Conservation (phyloP, 2,113 vertebrate species). For the Lichenostomus cassidix region DNA sequence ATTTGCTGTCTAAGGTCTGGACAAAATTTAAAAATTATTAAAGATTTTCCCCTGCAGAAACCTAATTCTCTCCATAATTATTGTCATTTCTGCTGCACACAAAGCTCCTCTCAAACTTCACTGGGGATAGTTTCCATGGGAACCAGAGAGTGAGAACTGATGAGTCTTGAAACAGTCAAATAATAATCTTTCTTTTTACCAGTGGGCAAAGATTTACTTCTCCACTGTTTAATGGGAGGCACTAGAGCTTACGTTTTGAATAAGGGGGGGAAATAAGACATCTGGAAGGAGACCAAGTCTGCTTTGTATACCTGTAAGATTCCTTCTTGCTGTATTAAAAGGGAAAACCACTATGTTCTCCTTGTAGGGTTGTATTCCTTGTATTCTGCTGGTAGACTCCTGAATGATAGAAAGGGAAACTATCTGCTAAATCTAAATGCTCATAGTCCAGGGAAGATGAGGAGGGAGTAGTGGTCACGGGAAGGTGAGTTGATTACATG, state of each 20-base stretch:
- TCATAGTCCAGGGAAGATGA: neutral
- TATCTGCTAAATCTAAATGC: neutral
- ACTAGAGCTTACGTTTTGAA: conserved; percentile 31
- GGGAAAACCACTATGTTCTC: neutral
- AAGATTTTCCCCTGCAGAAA: conserved; percentile 36
- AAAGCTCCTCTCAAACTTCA: conserved; percentile 59
- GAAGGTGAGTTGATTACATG: neutral
- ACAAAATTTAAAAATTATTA: conserved; percentile 40
- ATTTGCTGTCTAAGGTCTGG: neutral
- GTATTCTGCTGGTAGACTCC: neutral
- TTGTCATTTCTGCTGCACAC: conserved; percentile 39
- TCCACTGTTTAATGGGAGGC: conserved; percentile 25
- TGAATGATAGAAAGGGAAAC: neutral
- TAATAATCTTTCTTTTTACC: conserved; percentile 58
- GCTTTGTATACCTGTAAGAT: neutral
- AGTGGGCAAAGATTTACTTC: conserved; percentile 60
- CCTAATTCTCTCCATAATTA: conserved; percentile 45
- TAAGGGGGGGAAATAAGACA: neutral
- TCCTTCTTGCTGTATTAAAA: neutral
- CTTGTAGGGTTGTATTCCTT: neutral
- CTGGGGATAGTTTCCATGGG: conserved; percentile 70
- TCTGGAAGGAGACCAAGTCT: neutral
- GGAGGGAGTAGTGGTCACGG: neutral
- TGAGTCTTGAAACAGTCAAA: conserved; percentile 68
- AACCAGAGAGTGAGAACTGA: conserved; percentile 67